A percentile compares a stretch with the other conserved stretches of the same genome.
These are phyloP conservation scores for Hypena proboscidalis DNA, from an alignment of 2,888 invertebrate species.

Conservation along the genomic window DNA sequence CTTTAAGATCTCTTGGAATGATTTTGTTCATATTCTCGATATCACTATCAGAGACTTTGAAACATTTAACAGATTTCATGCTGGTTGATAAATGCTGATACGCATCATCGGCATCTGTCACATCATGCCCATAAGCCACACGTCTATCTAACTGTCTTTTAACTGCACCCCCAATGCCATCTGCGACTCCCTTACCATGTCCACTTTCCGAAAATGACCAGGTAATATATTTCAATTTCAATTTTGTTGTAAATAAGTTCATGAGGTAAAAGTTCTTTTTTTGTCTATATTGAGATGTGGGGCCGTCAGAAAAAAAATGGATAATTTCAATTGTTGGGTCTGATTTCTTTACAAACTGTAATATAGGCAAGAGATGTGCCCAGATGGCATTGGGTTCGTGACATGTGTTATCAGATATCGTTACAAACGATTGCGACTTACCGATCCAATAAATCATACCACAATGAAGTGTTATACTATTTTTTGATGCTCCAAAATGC, in stretches of 20 bases:
- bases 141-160: conserved; percentile 33
- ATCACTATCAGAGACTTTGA: conserved; percentile 12
- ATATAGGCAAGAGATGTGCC: conserved; percentile 23
- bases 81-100: conserved; percentile 11
- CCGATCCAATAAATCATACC: conserved; percentile 28
- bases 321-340: conserved; percentile 14
- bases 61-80: conserved; percentile 17
- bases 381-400: conserved; percentile 27
- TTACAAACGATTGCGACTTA: conserved; percentile 27
- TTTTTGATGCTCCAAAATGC: conserved; percentile 38
- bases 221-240: conserved; percentile 21
- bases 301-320: conserved; percentile 7
- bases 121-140: conserved; percentile 5
- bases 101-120: too few species aligned
- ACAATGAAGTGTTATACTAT: conserved; percentile 29
- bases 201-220: conserved; percentile 36
- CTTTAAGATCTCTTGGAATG: conserved; percentile 13
- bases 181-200: conserved; percentile 39
- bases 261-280: conserved; percentile 33
- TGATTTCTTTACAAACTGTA: conserved; percentile 8
- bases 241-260: conserved; percentile 15
- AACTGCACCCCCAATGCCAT: conserved; percentile 34
- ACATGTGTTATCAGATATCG: conserved; percentile 32
- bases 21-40: conserved; percentile 15
- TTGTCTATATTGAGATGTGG: conserved; percentile 6